Percentiles rank a stretch among this genome's conserved stretches.
phyloP scores from a whole-genome alignment of 2,113 vertebrate genomes.

The Cephalopterus ornatus region DNA sequence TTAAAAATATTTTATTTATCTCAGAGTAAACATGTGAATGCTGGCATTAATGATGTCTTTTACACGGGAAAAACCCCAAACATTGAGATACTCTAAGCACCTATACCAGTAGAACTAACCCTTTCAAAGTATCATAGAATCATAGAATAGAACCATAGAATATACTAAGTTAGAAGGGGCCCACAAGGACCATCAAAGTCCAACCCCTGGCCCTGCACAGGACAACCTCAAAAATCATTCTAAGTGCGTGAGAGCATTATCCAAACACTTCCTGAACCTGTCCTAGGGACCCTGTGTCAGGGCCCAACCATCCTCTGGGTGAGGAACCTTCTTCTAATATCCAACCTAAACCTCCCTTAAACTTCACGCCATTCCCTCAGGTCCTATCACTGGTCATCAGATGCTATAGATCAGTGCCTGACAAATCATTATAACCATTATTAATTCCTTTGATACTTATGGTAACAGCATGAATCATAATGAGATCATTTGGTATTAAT shows the following conservation, averaged over 20 bases:
- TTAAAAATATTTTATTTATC: not conserved
- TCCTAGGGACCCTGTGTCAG: not conserved
- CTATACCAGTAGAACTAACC: not conserved
- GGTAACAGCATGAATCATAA: not conserved
- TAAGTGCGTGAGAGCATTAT: not conserved
- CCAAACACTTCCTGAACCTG: not conserved
- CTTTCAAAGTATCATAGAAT: not conserved
- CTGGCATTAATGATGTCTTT: not conserved
- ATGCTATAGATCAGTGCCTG: not conserved
- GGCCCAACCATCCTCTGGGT: accelerated
- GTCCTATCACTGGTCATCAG: not conserved
- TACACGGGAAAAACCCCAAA: not conserved
- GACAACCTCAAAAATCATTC: not conserved
- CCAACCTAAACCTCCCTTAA: not conserved
- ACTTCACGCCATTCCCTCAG: not conserved
- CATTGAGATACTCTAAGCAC: not conserved
- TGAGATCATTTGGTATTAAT: not conserved
- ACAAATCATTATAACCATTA: not conserved
- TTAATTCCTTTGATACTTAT: not conserved
- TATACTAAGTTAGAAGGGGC: not conserved
- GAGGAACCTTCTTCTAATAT: not conserved
- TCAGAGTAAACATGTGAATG: not conserved
- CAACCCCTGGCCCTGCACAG: not conserved
- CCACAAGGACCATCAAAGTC: not conserved
- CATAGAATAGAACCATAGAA: not conserved